Percentiles rank a stretch among this genome's conserved stretches.
These are phyloP conservation scores for Tachuris rubrigastra DNA, from an alignment of 2,113 vertebrate species.

Conservation along the genomic window DNA sequence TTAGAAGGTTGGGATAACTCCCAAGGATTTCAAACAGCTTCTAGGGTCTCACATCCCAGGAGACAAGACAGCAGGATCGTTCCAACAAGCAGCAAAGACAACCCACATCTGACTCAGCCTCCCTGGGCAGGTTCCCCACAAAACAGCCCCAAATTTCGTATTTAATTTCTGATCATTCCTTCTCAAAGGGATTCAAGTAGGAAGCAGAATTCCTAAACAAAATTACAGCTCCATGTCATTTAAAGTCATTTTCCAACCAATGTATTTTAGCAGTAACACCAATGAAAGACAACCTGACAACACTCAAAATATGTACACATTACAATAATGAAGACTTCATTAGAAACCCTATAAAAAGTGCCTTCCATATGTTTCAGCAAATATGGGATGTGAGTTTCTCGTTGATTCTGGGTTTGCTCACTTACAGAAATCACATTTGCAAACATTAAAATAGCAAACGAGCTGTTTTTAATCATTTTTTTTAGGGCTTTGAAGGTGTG, in stretches of 20 bases:
- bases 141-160: neutral
- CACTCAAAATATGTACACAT: neutral
- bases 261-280: neutral
- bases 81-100: neutral
- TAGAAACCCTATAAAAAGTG: neutral
- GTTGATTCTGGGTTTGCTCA: neutral
- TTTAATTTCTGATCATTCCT: neutral
- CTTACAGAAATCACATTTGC: neutral
- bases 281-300: neutral
- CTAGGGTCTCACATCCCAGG: fast-evolving
- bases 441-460: neutral
- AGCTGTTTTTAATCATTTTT: neutral
- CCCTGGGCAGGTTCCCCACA: fast-evolving
- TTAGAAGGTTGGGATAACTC: neutral
- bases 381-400: neutral
- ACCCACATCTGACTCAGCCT: neutral
- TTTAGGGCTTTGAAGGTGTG: neutral
- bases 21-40: neutral
- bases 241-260: neutral
- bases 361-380: neutral
- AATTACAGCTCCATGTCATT: neutral
- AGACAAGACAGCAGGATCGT: neutral
- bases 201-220: neutral
- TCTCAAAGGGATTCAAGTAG: neutral
- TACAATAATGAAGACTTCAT: neutral